Evolutionary conservation across 2,113 vertebrate genomes (phyloP).

Genomic region (Ammodytes dubius): DNA sequence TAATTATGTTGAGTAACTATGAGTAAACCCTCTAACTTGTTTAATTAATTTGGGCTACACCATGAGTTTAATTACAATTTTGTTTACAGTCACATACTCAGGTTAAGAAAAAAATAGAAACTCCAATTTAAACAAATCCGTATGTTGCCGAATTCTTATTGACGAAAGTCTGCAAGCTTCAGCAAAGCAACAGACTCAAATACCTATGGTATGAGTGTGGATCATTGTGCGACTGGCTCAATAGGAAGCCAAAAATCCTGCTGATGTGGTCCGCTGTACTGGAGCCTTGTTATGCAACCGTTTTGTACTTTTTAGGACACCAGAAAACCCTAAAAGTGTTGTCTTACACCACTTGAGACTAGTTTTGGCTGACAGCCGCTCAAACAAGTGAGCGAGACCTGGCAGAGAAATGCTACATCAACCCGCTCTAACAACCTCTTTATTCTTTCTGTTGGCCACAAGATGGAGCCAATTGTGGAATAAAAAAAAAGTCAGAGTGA

Average conservation of each 20-base stretch:
- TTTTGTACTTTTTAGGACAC: conserved; percentile 45
- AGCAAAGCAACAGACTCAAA: conserved; percentile 58
- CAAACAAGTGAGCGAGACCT: conserved; percentile 58
- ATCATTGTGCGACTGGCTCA: conserved; percentile 43
- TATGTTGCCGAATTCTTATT: conserved; percentile 67
- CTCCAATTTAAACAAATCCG: conserved; percentile 59
- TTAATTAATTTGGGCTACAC: background rate
- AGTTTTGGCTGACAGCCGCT: conserved; percentile 42
- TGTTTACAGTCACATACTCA: conserved; percentile 11
- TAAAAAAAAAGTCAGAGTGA: background rate
- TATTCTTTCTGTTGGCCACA: conserved; percentile 58
- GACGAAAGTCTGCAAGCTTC: conserved; percentile 55
- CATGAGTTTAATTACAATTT: background rate
- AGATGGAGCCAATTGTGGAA: conserved; percentile 72
- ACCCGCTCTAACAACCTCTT: conserved; percentile 5
- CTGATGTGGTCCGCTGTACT: conserved; percentile 43
- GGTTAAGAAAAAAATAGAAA: background rate
- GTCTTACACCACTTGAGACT: conserved; percentile 61
- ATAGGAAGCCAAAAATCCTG: conserved; percentile 57
- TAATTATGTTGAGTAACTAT: background rate
- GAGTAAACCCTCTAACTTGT: background rate
- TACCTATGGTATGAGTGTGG: conserved; percentile 27
- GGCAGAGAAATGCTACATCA: conserved; percentile 4
- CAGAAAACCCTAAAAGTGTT: conserved; percentile 54
- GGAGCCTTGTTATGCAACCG: conserved; percentile 61